Conservation (phyloP, 2,113 vertebrate genomes). For the Naja naja region DNA sequence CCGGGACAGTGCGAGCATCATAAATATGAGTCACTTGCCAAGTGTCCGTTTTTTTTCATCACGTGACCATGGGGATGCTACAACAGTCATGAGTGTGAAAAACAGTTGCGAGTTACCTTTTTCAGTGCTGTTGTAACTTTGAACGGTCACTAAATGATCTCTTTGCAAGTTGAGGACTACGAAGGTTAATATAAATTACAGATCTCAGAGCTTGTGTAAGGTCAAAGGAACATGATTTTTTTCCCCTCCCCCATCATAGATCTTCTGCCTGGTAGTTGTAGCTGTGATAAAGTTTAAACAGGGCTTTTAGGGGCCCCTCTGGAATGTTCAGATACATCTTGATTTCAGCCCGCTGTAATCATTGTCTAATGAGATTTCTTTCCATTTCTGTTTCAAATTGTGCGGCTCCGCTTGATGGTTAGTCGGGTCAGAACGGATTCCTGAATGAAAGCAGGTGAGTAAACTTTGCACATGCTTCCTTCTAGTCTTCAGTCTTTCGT, state of each 20-base stretch:
- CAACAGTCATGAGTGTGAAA: too few species aligned
- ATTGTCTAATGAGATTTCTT: constrained; percentile 62
- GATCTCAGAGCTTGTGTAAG: not conserved
- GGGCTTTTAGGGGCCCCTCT: not conserved
- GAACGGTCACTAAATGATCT: not conserved
- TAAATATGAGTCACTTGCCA: too few species aligned
- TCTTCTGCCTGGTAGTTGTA: not conserved
- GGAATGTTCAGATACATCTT: not conserved
- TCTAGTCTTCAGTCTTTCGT: constrained; percentile 40
- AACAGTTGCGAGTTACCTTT: not conserved
- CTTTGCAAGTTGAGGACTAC: not conserved
- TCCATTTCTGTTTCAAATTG: constrained; percentile 58
- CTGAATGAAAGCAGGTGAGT: constrained; percentile 96
- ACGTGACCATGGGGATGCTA: too few species aligned
- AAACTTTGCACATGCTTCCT: constrained; percentile 37
- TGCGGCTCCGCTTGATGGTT: constrained; percentile 56
- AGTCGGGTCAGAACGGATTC: constrained; percentile 97
- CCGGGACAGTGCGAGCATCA: too few species aligned
- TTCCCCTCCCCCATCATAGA: not conserved
- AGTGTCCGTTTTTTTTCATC: too few species aligned
- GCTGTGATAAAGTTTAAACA: not conserved
- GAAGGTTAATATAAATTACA: not conserved
- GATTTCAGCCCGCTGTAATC: not conserved
- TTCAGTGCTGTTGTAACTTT: not conserved
- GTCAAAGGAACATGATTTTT: not conserved